phyloP scores from a whole-genome alignment of 2,888 invertebrate genomes.

The Dryomyza anilis region DNA sequence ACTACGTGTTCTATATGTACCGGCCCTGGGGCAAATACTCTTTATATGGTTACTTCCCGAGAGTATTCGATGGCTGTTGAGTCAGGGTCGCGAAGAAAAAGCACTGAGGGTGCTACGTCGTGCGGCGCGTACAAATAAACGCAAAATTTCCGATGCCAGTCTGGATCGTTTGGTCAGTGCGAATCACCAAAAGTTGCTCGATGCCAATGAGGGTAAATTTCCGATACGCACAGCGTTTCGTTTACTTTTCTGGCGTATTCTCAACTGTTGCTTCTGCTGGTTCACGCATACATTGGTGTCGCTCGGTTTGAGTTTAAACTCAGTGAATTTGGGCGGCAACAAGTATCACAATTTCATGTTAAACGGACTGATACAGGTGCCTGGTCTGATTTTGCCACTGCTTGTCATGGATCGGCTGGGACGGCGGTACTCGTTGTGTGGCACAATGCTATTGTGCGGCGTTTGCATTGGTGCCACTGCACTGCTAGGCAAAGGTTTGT shows the following conservation, averaged over 20 bases:
- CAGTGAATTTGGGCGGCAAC: constrained; percentile 75
- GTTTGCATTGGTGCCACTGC: constrained; percentile 53
- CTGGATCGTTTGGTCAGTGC: constrained; percentile 41
- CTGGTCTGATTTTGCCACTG: constrained; percentile 71
- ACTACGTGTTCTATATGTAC: constrained; percentile 70
- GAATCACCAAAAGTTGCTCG: constrained; percentile 44
- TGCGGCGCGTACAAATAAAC: constrained; percentile 67
- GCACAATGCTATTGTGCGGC: constrained; percentile 68
- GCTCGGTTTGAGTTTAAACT: constrained; percentile 78
- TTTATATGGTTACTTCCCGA: constrained; percentile 74
- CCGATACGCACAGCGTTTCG: constrained; percentile 45
- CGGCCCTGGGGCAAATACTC: constrained; percentile 70
- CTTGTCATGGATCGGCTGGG: constrained; percentile 70
- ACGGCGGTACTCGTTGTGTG: constrained; percentile 68
- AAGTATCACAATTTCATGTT: constrained; percentile 76
- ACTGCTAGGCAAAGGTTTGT: constrained; percentile 45
- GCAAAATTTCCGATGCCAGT: constrained; percentile 42
- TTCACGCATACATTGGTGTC: constrained; percentile 79
- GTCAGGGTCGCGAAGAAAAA: constrained; percentile 64
- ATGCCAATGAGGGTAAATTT: constrained; percentile 46
- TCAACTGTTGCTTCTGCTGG: constrained; percentile 78
- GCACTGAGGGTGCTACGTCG: constrained; percentile 66
- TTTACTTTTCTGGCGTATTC: constrained; percentile 48
- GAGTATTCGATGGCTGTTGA: constrained; percentile 77
- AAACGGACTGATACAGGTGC: constrained; percentile 68